phyloP scores from a whole-genome alignment of 2,888 invertebrate genomes.

The Polydrusus tereticollis region DNA sequence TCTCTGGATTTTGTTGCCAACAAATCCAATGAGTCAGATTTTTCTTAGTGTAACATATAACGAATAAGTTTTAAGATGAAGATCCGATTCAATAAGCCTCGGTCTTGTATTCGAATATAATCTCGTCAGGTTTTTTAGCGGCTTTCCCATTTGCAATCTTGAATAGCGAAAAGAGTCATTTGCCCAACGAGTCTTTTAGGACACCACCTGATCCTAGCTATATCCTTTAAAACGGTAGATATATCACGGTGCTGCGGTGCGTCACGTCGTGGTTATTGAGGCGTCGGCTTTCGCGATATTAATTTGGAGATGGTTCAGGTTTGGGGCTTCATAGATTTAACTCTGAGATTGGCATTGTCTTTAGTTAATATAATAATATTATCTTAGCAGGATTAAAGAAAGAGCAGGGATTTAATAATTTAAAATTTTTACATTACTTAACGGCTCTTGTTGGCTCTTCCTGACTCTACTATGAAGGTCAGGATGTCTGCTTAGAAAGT shows the following conservation, averaged over 20 bases:
- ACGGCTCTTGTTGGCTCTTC: too few species aligned
- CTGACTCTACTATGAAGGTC: too few species aligned
- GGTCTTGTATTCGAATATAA: too few species aligned
- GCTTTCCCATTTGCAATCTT: not conserved
- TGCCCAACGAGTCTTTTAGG: constrained; percentile 30
- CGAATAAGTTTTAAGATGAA: too few species aligned
- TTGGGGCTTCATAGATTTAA: not conserved
- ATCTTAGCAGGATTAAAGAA: not conserved
- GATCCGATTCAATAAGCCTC: too few species aligned
- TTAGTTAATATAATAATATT: not conserved
- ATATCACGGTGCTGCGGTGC: constrained; percentile 26
- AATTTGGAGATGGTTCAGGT: constrained; percentile 22
- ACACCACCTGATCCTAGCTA: constrained; percentile 40
- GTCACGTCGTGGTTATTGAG: constrained; percentile 14
- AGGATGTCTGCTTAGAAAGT: too few species aligned
- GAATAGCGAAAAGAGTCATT: constrained; percentile 26
- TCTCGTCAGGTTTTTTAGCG: too few species aligned
- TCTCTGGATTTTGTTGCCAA: too few species aligned
- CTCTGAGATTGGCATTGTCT: not conserved
- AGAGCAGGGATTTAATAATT: not conserved
- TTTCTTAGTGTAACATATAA: too few species aligned
- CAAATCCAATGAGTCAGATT: too few species aligned
- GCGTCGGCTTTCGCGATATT: constrained; percentile 24
- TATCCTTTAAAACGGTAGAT: constrained; percentile 30
- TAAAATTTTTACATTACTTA: too few species aligned